Percentiles rank a stretch among this genome's conserved stretches.
These are phyloP conservation scores for Actinostola sp. DNA, from an alignment of 92 coral and sea anemone genomes.

Conservation along the genomic window DNA sequence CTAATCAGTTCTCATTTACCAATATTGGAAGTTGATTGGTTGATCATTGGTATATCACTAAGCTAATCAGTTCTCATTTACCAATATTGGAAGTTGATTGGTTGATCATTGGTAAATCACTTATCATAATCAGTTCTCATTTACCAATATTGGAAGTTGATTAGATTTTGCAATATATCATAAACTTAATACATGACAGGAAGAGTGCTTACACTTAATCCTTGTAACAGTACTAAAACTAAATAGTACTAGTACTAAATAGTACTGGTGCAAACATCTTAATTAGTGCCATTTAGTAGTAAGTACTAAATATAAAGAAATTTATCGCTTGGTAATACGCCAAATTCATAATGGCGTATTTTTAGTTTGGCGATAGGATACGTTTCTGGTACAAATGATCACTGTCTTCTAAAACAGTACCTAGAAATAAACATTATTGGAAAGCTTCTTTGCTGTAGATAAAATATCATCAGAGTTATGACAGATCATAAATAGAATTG, in stretches of 20 bases:
- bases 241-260: too few relatives aligned
- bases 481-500: constrained; percentile 70
- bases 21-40: constrained; percentile 42
- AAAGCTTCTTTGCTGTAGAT: constrained; percentile 57
- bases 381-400: too few relatives aligned
- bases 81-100: constrained; percentile 4
- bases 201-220: background rate
- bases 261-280: too few relatives aligned
- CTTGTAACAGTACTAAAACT: background rate
- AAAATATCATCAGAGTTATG: constrained; percentile 53
- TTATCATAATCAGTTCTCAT: background rate
- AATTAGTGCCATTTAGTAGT: too few relatives aligned
- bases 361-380: too few relatives aligned
- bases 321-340: too few relatives aligned
- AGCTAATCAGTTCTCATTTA: background rate
- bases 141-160: constrained; percentile 26
- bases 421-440: too few relatives aligned
- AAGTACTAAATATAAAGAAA: too few relatives aligned
- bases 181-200: background rate
- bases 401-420: too few relatives aligned
- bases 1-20: constrained; percentile 3
- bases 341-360: too few relatives aligned
- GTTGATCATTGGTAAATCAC: constrained; percentile 7
- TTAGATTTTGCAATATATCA: background rate
- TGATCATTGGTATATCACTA: constrained; percentile 23